Evolutionary conservation across 2,113 vertebrate species (phyloP).

Genomic region (Phalacrocorax carbo): DNA sequence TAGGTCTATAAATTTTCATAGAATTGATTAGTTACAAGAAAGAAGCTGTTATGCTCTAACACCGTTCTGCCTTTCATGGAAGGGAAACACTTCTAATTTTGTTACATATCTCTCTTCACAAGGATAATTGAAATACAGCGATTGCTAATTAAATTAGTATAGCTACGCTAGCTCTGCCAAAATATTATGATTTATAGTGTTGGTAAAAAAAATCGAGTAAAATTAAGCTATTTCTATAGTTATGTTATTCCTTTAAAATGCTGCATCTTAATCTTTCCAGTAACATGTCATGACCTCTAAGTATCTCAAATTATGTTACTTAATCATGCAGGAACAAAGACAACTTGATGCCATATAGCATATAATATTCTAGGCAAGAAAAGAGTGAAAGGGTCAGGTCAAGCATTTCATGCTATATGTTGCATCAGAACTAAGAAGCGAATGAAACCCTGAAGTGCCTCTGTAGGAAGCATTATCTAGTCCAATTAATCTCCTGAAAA

Average conservation of each 20-base stretch:
- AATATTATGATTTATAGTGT: background rate
- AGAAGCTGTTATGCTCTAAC: background rate
- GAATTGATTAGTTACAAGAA: constrained; percentile 44
- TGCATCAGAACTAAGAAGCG: background rate
- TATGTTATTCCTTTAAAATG: background rate
- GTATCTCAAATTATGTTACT: background rate
- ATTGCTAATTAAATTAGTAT: constrained; percentile 25
- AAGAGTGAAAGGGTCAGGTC: background rate
- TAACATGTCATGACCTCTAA: background rate
- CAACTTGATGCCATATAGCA: background rate
- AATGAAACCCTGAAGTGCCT: background rate
- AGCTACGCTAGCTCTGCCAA: background rate
- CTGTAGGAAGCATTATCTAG: background rate
- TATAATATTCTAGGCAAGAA: background rate
- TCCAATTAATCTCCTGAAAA: background rate
- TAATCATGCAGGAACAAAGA: background rate
- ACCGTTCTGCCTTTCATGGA: background rate
- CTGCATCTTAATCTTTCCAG: background rate
- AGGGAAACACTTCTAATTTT: constrained; percentile 1
- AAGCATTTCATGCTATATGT: background rate
- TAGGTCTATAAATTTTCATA: constrained; percentile 41
- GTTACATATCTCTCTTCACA: background rate
- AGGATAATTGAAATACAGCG: background rate
- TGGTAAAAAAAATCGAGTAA: background rate
- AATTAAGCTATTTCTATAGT: background rate